A percentile compares a stretch with the other conserved stretches of the same genome.
phyloP scores from a whole-genome alignment of 2,113 vertebrate genomes.

The Orientallactaga bullata region DNA sequence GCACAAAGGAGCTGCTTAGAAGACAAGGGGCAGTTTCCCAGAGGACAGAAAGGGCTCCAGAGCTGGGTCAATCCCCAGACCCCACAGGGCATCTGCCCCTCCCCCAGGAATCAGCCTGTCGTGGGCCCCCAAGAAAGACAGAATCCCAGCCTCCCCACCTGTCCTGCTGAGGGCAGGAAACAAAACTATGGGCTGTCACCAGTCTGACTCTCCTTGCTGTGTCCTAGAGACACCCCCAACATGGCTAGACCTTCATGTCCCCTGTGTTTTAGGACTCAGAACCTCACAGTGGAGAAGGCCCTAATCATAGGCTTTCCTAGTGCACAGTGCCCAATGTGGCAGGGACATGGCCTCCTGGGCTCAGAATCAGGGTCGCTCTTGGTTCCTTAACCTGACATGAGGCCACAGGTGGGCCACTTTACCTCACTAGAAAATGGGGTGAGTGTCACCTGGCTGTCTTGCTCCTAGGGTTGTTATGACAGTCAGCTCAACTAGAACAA shows the following conservation, averaged over 20 bases:
- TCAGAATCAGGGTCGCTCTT: neutral
- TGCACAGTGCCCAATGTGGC: neutral
- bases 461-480: neutral
- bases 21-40: neutral
- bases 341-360: neutral
- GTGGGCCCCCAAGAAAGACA: neutral
- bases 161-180: neutral
- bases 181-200: rapidly evolving
- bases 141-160: neutral
- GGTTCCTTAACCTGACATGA: neutral
- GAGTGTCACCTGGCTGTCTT: neutral
- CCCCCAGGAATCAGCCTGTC: neutral
- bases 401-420: neutral
- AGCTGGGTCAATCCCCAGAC: neutral
- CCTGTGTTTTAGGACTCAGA: neutral
- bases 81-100: neutral
- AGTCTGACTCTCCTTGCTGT: neutral
- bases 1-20: neutral
- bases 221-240: neutral
- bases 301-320: too few relatives aligned
- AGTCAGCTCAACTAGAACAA: neutral
- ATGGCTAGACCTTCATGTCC: neutral
- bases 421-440: neutral
- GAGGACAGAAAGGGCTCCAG: neutral
- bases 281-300: neutral